Evolutionary conservation across 2,888 invertebrate genomes (phyloP).

Genomic region (Eristalis intricaria): DNA sequence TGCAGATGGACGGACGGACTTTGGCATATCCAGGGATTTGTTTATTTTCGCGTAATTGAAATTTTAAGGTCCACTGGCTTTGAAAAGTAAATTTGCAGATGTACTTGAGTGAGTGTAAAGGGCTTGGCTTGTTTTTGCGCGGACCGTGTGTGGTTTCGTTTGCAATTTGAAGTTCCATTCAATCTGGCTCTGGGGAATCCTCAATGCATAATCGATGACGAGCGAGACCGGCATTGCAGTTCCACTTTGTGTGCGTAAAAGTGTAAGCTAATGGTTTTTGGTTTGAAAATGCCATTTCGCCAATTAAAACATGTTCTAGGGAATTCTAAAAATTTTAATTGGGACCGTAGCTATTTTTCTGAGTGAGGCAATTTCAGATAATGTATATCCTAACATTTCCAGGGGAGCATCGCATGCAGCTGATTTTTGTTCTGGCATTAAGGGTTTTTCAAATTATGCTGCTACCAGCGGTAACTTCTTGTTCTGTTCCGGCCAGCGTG

Average conservation of each 20-base stretch:
- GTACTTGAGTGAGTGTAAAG: conserved; percentile 55
- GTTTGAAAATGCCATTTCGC: too few species aligned
- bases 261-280: neutral
- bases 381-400: too few species aligned
- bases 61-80: conserved; percentile 60
- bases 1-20: neutral
- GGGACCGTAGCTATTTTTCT: too few species aligned
- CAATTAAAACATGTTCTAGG: too few species aligned
- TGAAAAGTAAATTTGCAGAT: conserved; percentile 56
- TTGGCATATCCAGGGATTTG: conserved; percentile 46
- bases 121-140: conserved; percentile 34
- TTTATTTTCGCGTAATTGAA: conserved; percentile 69
- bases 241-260: neutral
- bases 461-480: too few species aligned
- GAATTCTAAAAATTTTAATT: too few species aligned
- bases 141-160: conserved; percentile 30
- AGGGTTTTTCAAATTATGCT: too few species aligned
- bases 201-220: neutral
- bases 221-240: neutral
- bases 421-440: too few species aligned
- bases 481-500: too few species aligned
- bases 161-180: conserved; percentile 26
- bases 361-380: too few species aligned
- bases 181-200: neutral
- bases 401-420: too few species aligned